A percentile compares a stretch with the other conserved stretches of the same genome.
Evolutionary conservation across 1,140 invertebrate genomes (phyloP).

Genomic region (Acromyrmex heyeri): DNA sequence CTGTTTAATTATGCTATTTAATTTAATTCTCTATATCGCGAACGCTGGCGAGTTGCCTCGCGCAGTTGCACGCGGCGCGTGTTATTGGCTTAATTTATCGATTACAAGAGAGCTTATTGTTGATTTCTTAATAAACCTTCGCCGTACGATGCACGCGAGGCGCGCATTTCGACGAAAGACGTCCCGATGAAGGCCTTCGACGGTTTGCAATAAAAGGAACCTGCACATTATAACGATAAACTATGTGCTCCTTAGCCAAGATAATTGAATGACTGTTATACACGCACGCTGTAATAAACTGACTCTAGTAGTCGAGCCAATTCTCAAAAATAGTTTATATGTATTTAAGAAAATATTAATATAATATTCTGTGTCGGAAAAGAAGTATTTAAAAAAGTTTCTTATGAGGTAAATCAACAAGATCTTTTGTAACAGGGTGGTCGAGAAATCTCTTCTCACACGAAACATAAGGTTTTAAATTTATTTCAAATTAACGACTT

Average conservation of each 20-base stretch:
- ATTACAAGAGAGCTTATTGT: constrained; percentile 48
- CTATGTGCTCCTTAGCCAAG: background rate
- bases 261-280: constrained; percentile 21
- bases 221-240: constrained; percentile 18
- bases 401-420: background rate
- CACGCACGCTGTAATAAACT: constrained; percentile 17
- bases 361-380: background rate
- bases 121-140: constrained; percentile 49
- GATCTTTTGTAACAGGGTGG: constrained; percentile 47
- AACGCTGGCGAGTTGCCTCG: background rate
- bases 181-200: background rate
- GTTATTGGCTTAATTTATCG: constrained; percentile 50
- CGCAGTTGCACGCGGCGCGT: background rate
- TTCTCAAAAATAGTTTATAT: constrained; percentile 54
- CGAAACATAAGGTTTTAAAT: background rate
- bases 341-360: constrained; percentile 41
- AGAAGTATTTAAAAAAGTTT: constrained; percentile 28
- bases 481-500: constrained; percentile 60
- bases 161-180: background rate
- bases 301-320: background rate
- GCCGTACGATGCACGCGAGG: constrained; percentile 4
- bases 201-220: constrained; percentile 2
- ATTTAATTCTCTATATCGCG: constrained; percentile 44
- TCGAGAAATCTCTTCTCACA: constrained; percentile 11
- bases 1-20: constrained; percentile 70